Evolutionary conservation across 2,888 invertebrate genomes (phyloP).

Genomic region (Ganaspis brasiliensis): DNA sequence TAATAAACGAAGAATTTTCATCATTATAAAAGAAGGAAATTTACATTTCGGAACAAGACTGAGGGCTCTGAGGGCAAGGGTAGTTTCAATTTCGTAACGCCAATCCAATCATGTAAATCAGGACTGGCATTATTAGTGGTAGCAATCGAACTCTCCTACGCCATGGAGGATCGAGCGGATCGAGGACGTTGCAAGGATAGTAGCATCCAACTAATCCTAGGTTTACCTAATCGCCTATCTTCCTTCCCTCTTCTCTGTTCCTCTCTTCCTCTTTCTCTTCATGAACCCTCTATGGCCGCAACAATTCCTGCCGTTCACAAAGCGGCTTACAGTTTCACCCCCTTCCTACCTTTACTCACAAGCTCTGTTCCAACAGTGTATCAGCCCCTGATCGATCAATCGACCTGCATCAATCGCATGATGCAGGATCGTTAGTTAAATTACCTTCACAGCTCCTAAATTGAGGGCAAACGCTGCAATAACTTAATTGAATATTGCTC

Average conservation of each 20-base stretch:
- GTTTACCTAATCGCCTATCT: slow-evolving; percentile 79
- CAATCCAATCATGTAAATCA: slow-evolving; percentile 81
- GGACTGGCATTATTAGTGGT: slow-evolving; percentile 77
- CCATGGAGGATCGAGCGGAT: slow-evolving; percentile 61
- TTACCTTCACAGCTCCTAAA: slow-evolving; percentile 38
- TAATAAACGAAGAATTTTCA: too few species aligned
- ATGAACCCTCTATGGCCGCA: slow-evolving; percentile 45
- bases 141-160: slow-evolving; percentile 72
- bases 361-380: slow-evolving; percentile 44
- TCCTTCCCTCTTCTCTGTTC: slow-evolving; percentile 66
- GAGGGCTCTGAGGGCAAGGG: slow-evolving; percentile 51
- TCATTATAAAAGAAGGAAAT: slow-evolving; percentile 32
- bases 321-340: slow-evolving; percentile 78
- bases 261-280: slow-evolving; percentile 51
- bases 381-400: slow-evolving; percentile 58
- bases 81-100: slow-evolving; percentile 79
- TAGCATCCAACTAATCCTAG: slow-evolving; percentile 78
- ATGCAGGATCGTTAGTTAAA: slow-evolving; percentile 22
- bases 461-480: neutral
- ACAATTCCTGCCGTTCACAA: slow-evolving; percentile 75
- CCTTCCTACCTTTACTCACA: slow-evolving; percentile 61
- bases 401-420: slow-evolving; percentile 44
- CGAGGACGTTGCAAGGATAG: slow-evolving; percentile 64
- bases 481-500: neutral
- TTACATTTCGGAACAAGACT: slow-evolving; percentile 63